Evolutionary conservation across 2,888 invertebrate genomes (phyloP).

Genomic region (Incurvaria masculella): DNA sequence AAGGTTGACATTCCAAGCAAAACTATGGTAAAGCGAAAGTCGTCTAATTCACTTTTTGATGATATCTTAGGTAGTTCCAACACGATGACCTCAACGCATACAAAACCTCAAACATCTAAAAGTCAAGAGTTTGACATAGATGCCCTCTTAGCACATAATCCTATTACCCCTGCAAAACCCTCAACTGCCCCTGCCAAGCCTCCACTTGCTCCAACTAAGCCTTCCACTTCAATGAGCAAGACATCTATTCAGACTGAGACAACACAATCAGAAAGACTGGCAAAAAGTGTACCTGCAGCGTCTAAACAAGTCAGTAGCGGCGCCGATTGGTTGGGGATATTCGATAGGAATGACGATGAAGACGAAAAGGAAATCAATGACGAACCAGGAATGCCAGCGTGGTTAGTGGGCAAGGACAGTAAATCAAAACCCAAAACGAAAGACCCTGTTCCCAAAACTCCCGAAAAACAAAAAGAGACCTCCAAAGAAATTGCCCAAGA

Average conservation of each 20-base stretch:
- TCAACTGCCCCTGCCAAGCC: conserved; percentile 18
- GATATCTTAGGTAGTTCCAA: conserved; percentile 54
- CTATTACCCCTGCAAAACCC: conserved; percentile 16
- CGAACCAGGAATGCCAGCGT: conserved; percentile 35
- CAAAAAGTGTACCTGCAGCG: conserved; percentile 7
- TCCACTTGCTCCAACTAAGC: conserved; percentile 22
- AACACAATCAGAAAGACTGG: conserved; percentile 5
- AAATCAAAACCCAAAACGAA: conserved; percentile 21
- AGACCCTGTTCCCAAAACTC: conserved; percentile 16
- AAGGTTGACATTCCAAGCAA: background rate
- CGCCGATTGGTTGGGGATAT: conserved; percentile 49
- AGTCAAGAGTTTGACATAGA: conserved; percentile 39
- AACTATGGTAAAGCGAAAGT: conserved; percentile 17
- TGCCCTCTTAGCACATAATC: conserved; percentile 29
- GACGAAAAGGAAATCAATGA: conserved; percentile 27
- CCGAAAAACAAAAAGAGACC: conserved; percentile 15
- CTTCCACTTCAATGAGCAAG: conserved; percentile 17
- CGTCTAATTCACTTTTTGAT: conserved; percentile 43
- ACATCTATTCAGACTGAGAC: background rate
- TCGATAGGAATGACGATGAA: conserved; percentile 27
- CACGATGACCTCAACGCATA: conserved; percentile 24
- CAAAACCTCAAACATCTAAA: conserved; percentile 27
- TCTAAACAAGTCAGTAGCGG: conserved; percentile 25
- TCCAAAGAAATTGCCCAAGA: conserved; percentile 8
- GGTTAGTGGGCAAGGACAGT: conserved; percentile 32